Evolutionary conservation across 2,888 invertebrate species (phyloP).

Genomic region (Tricholauxania praeusta): DNA sequence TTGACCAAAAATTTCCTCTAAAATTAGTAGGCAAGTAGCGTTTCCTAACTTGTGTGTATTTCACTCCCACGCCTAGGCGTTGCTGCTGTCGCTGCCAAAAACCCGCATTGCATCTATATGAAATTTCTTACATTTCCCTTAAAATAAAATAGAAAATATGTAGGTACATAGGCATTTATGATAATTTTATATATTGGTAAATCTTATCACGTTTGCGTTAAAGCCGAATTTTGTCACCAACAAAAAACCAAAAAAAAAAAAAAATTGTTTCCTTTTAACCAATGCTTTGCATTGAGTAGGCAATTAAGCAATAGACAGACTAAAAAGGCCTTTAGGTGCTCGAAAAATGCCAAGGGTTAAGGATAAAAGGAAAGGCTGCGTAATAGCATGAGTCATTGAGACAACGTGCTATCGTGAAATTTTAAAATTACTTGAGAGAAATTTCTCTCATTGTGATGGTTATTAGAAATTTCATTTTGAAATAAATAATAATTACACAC

Average conservation of each 20-base stretch:
- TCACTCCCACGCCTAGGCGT: not conserved
- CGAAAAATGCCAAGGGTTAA: not conserved
- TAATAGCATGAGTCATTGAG: not conserved
- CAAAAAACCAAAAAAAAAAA: no score
- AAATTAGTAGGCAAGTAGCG: conserved; percentile 11
- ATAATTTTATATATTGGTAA: not conserved
- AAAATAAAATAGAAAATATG: not conserved
- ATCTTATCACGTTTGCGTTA: conserved; percentile 9
- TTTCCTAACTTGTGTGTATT: not conserved
- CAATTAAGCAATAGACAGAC: not conserved
- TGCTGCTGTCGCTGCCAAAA: not conserved
- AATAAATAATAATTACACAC: no score
- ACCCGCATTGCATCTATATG: conserved; percentile 11
- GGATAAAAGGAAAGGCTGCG: not conserved
- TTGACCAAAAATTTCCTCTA: not conserved
- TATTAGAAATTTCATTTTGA: no score
- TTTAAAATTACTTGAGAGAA: not conserved
- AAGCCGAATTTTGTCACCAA: conserved; percentile 27
- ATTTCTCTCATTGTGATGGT: no score
- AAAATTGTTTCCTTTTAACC: no score
- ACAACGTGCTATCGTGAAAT: not conserved
- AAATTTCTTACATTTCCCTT: not conserved
- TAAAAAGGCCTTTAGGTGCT: not conserved
- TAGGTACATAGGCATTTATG: not conserved
- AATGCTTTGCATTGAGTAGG: not conserved